Evolutionary conservation across 2,888 invertebrate species (phyloP).

Genomic region (Geotrupes spiniger): DNA sequence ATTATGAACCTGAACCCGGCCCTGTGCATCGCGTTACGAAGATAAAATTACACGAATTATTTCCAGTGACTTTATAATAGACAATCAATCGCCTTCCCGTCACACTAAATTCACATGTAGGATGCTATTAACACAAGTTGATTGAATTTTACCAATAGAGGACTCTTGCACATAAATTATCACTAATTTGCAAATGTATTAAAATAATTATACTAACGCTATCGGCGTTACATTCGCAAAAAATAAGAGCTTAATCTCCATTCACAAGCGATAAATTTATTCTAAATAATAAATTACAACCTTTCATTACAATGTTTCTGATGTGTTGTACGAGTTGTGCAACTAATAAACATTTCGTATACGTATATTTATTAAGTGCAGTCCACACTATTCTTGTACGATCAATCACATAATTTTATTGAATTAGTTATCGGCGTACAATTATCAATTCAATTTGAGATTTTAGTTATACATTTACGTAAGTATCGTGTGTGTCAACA

Average conservation of each 20-base stretch:
- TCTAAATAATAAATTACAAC: constrained; percentile 4
- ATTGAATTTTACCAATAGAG: constrained; percentile 13
- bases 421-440: too few species aligned
- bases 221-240: not conserved
- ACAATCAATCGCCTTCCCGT: not conserved
- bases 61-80: constrained; percentile 2
- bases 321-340: too few species aligned
- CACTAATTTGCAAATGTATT: constrained; percentile 12
- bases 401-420: too few species aligned
- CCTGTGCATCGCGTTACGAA: too few species aligned
- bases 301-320: not conserved
- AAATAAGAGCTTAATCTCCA: constrained; percentile 1
- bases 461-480: too few species aligned
- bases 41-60: not conserved
- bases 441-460: too few species aligned
- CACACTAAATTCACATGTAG: constrained; percentile 1
- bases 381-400: too few species aligned
- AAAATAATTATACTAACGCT: constrained; percentile 5
- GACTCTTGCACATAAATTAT: constrained; percentile 7
- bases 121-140: constrained; percentile 10
- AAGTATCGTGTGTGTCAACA: too few species aligned
- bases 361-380: too few species aligned
- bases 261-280: not conserved
- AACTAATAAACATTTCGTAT: too few species aligned
- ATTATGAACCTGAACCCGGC: too few species aligned